A percentile compares a stretch with the other conserved stretches of the same genome.
These are phyloP conservation scores for Ditylenchus dipsaci DNA, from an alignment of 1,140 invertebrate genomes.

Conservation along the genomic window DNA sequence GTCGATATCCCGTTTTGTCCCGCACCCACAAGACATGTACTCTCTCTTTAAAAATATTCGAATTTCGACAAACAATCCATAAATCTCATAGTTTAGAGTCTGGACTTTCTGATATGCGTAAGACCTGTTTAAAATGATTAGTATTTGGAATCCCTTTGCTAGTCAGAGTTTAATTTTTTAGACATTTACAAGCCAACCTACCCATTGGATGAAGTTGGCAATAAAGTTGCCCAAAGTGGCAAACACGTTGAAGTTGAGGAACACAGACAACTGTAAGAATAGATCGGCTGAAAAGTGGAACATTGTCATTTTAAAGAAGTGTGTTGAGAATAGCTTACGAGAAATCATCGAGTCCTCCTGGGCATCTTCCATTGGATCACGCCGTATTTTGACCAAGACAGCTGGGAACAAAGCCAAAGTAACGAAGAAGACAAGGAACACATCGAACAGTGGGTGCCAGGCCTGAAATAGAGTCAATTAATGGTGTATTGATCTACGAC, in stretches of 20 bases:
- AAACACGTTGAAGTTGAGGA: conserved; percentile 85
- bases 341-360: conserved; percentile 39
- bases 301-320: no score
- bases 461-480: conserved; percentile 13
- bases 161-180: no score
- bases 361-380: conserved; percentile 11
- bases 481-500: no score
- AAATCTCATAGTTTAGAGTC: no score
- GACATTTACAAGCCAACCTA: no score
- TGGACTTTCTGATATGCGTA: no score
- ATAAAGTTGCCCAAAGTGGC: conserved; percentile 85
- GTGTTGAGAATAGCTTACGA: neutral
- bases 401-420: conserved; percentile 82
- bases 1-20: no score
- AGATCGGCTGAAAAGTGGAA: conserved; percentile 64
- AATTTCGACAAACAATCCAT: no score
- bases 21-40: no score
- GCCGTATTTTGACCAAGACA: conserved; percentile 60
- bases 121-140: no score
- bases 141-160: no score
- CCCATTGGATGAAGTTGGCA: conserved; percentile 65
- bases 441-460: conserved; percentile 76
- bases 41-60: no score
- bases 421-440: conserved; percentile 89
- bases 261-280: conserved; percentile 76